Evolutionary conservation across 1,140 invertebrate species (phyloP).

Genomic region (Sarcophaga bullata): DNA sequence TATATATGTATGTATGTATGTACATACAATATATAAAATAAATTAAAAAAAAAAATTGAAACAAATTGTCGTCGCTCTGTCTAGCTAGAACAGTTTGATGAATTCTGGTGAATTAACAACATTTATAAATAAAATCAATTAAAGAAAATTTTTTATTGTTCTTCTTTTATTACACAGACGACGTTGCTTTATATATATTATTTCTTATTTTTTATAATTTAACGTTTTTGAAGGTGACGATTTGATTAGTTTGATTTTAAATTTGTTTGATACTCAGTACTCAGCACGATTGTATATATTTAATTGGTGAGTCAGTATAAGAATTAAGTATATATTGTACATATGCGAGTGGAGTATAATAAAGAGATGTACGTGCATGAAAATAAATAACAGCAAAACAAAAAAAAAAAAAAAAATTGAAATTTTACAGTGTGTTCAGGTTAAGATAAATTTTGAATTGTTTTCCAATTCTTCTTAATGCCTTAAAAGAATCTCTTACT

Average conservation of each 20-base stretch:
- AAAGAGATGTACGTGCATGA: background rate
- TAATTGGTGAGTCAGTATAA: constrained; percentile 9
- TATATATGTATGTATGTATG: no score
- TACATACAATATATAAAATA: no score
- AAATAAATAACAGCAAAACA: background rate
- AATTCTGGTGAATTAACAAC: background rate
- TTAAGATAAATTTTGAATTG: background rate
- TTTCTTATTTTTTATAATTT: background rate
- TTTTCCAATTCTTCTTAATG: no score
- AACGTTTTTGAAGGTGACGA: background rate
- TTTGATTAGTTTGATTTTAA: constrained; percentile 16
- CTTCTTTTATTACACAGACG: background rate
- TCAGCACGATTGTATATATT: background rate
- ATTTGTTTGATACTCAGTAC: background rate
- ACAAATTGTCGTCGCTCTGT: constrained; percentile 7
- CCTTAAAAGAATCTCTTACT: no score
- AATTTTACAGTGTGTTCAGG: background rate
- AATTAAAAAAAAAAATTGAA: no score
- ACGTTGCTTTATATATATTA: background rate
- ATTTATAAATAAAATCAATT: background rate
- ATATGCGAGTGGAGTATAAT: background rate
- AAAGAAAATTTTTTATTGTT: background rate
- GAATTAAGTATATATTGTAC: background rate
- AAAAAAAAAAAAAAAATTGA: background rate
- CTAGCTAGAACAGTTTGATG: constrained; percentile 5